Base-by-base conservation (phyloP, 2,888 invertebrate species). In the Pyralis farinalis region DNA sequence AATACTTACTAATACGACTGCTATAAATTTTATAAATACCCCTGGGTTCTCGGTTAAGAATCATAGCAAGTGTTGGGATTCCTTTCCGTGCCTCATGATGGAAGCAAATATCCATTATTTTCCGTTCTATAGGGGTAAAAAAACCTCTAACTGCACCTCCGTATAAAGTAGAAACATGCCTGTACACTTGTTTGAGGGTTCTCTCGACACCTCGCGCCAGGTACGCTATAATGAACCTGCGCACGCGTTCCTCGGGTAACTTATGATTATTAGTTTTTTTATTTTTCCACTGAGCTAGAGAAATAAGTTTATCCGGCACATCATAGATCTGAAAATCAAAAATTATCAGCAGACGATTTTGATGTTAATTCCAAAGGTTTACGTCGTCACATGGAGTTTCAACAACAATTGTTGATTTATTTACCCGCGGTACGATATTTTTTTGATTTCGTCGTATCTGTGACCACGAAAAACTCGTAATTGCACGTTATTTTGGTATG, bases 281-380 rank as follows among this genome's bases (percentile, higher is more conserved):
- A 49, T 73, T 82, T 59, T 49, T 76, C 81, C 81, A 84, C 8
- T 76, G 58, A 28, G 76, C 78, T 44, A 82, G 67, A 47, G 71
- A 65, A 42, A 59, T 55, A 21, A 78, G 58, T 51, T 64, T 76
- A 50, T 85, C 69, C 46, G 85, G 83, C 40, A 85, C 43, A 46
- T 64, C 32, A 58, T 61, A 82, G 40, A 60, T 48, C 83, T 85
- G 55, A 49, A 66, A 58, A 39, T 11, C n/a, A n/a, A n/a, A n/a
- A n/a, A n/a, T n/a, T n/a, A n/a, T n/a, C n/a, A n/a, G n/a, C n/a
- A n/a, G n/a, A n/a, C n/a, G n/a, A n/a, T n/a, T n/a, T n/a, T n/a
- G n/a, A n/a, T n/a, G n/a, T n/a, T n/a, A n/a, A n/a, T n/a, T n/a
- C n/a, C n/a, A n/a, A n/a, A n/a, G n/a, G n/a, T n/a, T n/a, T n/a